Percentiles rank a stretch among this genome's conserved stretches.
Evolutionary conservation across 2,888 invertebrate genomes (phyloP).

Genomic region (Oxycera nigricornis): DNA sequence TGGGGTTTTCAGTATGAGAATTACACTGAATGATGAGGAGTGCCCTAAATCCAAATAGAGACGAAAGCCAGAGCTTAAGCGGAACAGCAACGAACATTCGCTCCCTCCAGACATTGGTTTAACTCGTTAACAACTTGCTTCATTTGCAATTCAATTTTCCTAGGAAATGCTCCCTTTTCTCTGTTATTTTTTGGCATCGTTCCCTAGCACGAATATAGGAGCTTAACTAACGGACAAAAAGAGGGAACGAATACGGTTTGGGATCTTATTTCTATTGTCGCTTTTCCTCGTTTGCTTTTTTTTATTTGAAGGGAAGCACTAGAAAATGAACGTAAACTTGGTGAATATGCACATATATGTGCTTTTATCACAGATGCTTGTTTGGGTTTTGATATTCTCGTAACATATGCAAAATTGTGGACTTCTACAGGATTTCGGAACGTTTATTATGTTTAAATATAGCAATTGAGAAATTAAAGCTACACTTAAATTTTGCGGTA

Average conservation of each 20-base stretch:
- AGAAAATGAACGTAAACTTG: constrained; percentile 29
- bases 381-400: constrained; percentile 8
- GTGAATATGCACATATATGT: constrained; percentile 24
- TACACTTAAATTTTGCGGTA: not conserved
- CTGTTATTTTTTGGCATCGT: constrained; percentile 38
- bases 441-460: not conserved
- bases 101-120: constrained; percentile 38
- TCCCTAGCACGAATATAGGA: constrained; percentile 36
- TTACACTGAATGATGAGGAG: constrained; percentile 4
- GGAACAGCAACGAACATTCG: constrained; percentile 20
- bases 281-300: not conserved
- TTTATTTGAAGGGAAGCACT: not conserved
- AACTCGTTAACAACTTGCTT: constrained; percentile 44
- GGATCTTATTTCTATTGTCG: constrained; percentile 9
- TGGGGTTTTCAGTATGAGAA: constrained; percentile 31
- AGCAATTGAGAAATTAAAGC: not conserved
- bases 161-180: constrained; percentile 25
- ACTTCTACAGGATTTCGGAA: not conserved
- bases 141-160: constrained; percentile 45
- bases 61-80: constrained; percentile 10
- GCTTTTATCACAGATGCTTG: constrained; percentile 10
- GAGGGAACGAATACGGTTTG: constrained; percentile 5
- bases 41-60: not conserved
- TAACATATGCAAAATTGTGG: constrained; percentile 28
- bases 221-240: constrained; percentile 34